phyloP scores from a whole-genome alignment of 2,113 vertebrate species.

The Motacilla alba region DNA sequence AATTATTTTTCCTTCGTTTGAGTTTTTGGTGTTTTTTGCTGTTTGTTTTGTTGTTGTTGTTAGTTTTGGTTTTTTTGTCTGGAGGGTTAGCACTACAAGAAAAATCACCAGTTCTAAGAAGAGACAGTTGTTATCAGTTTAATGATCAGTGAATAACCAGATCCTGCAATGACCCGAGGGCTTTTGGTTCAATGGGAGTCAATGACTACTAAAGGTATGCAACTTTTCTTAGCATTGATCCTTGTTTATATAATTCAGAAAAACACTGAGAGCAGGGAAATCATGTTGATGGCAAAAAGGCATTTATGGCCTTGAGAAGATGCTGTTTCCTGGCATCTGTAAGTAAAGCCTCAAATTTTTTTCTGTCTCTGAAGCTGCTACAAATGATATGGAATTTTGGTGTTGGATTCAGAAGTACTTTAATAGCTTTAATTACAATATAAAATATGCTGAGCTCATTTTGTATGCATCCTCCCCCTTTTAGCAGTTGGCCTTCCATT shows the following conservation, averaged over 20 bases:
- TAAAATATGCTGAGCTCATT: background rate
- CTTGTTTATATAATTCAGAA: background rate
- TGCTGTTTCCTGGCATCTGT: background rate
- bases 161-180: background rate
- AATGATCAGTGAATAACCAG: background rate
- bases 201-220: background rate
- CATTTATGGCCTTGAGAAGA: background rate
- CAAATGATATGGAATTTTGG: background rate
- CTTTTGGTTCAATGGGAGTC: background rate
- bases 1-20: background rate
- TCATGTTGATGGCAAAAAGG: background rate
- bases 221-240: background rate
- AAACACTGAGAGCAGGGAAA: background rate
- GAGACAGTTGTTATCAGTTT: background rate
- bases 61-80: background rate
- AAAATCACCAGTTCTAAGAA: background rate
- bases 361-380: background rate
- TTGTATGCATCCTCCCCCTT: background rate
- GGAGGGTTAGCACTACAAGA: background rate
- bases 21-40: accelerated
- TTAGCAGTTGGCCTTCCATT: background rate
- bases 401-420: background rate
- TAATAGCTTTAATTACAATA: background rate
- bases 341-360: background rate
- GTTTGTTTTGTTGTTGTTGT: background rate